Conservation (phyloP, 2,888 invertebrate species). For the Harpagoxenus sublaevis region DNA sequence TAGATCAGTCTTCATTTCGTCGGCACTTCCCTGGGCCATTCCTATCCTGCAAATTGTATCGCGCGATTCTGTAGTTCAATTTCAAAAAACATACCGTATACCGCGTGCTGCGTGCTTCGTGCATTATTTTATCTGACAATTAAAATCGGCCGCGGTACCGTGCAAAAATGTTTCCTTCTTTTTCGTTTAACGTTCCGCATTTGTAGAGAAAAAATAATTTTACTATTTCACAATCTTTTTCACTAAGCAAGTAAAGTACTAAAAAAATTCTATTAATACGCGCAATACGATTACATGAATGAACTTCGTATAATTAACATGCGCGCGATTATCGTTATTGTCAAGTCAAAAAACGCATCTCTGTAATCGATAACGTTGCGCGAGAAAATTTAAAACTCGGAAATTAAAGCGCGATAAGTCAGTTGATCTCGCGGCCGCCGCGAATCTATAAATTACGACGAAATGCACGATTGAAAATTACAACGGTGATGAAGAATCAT, state of each 20-base stretch:
- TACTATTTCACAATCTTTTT: neutral
- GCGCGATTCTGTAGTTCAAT: neutral
- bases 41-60: neutral
- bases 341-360: neutral
- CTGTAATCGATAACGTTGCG: neutral
- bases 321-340: neutral
- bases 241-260: too few relatives aligned
- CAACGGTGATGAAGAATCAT: constrained; percentile 19
- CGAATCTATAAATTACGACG: constrained; percentile 54
- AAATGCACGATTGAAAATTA: constrained; percentile 59
- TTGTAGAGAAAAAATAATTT: neutral
- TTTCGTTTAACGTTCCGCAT: neutral
- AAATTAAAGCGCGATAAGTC: neutral
- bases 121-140: constrained; percentile 14
- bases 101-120: neutral
- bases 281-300: neutral
- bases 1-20: constrained; percentile 23
- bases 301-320: neutral
- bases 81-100: constrained; percentile 17
- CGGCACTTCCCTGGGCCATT: neutral
- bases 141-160: neutral
- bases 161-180: neutral
- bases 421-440: neutral
- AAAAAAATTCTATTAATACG: neutral
- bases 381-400: neutral